Conservation (phyloP, 2,113 vertebrate species). For the Sylvia atricapilla region DNA sequence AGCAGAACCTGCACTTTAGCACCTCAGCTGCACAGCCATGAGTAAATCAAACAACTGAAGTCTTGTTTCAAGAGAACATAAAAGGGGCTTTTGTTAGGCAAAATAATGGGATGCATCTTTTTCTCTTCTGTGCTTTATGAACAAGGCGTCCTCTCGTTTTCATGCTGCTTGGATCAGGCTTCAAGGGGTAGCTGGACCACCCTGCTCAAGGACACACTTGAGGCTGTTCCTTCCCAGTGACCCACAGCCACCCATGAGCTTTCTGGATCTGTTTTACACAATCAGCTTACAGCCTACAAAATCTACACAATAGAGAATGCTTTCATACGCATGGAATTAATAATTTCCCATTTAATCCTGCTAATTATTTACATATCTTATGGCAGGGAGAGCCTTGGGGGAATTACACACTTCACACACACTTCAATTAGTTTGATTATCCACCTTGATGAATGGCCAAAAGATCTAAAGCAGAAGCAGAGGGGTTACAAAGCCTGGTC, state of each 20-base stretch:
- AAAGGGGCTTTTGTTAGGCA: neutral
- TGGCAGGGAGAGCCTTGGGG: neutral
- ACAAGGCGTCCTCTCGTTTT: fast-evolving
- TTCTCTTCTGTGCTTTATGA: neutral
- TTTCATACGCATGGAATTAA: neutral
- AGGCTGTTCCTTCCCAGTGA: neutral
- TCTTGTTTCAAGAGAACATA: neutral
- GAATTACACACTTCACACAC: neutral
- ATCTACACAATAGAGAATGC: neutral
- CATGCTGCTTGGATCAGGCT: neutral
- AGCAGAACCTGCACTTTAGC: neutral
- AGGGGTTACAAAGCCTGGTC: fast-evolving
- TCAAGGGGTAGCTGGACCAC: neutral
- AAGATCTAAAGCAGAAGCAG: neutral
- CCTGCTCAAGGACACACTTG: neutral
- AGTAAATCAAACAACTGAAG: neutral
- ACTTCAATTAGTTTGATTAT: neutral
- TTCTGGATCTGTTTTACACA: neutral
- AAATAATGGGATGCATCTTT: neutral
- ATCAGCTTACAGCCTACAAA: no score
- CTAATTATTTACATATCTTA: neutral
- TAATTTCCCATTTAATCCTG: neutral
- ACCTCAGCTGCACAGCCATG: fast-evolving
- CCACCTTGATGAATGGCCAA: neutral
- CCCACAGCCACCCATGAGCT: fast-evolving